Percentiles rank a stretch among this genome's conserved stretches.
Conservation (phyloP, 1,140 invertebrate genomes). For the Nasonia longicornis region DNA sequence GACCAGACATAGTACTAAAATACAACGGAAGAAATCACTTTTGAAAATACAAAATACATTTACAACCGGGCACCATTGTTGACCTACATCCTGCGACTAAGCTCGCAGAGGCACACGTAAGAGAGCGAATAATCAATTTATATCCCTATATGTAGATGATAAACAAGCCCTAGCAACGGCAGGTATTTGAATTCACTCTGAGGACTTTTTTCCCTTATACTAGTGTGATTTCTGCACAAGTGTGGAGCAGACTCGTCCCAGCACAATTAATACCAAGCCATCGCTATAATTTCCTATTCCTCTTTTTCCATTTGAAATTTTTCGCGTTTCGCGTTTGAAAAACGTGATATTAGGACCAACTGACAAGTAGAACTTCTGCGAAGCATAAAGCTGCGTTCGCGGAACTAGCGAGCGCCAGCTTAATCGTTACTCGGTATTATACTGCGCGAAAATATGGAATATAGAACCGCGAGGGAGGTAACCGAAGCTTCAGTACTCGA, state of each 20-base stretch:
- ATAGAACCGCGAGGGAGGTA: not conserved
- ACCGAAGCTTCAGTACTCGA: not conserved
- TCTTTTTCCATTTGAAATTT: not conserved
- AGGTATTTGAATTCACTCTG: constrained; percentile 39
- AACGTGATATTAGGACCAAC: not conserved
- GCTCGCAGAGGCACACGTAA: not conserved
- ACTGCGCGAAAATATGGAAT: not conserved
- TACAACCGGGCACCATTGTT: not conserved
- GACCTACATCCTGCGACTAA: constrained; percentile 5
- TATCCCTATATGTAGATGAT: constrained; percentile 24
- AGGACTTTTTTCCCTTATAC: not conserved
- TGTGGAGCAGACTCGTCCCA: not conserved
- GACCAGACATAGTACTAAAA: too few species aligned
- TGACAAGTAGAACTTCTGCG: not conserved
- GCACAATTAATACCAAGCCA: not conserved
- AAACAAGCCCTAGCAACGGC: constrained; percentile 58
- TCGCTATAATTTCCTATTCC: not conserved
- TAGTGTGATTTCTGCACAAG: not conserved
- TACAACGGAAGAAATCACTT: not conserved
- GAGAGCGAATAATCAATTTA: constrained; percentile 34
- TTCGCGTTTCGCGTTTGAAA: not conserved
- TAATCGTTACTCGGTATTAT: not conserved
- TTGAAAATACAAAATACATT: not conserved
- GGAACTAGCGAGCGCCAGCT: not conserved
- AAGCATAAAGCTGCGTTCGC: not conserved